Evolutionary conservation across 1,140 invertebrate species (phyloP), one percentile per base, ranked within the genome.

Genomic region (Hycleus cichorii): DNA sequence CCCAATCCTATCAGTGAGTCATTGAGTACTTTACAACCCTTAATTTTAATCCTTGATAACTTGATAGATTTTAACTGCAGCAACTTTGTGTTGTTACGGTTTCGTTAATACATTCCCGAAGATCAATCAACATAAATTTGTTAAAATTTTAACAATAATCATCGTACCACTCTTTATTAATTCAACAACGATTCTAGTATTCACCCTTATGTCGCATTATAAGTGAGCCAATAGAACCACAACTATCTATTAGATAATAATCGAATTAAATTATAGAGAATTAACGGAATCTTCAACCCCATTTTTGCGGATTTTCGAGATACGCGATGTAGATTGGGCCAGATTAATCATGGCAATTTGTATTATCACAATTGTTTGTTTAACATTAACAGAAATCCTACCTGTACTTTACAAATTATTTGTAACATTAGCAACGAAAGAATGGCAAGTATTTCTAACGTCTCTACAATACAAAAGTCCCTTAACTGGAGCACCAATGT

Each of bases 381-480:
- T 84, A 2, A 78, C 82, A 0, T 73, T 84, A 53, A 77, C 83
- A 4, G 83, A 85, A 68, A 72, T 85, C 4, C 80, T 82, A 57
- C 83, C 83, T 0, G 70, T 79, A 59, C 72, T 83, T 0, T 84
- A 83, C 60, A 72, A 72, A 3, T 72, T 82, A 25, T 76, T 85
- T 26, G 81, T 83, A 27, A 69, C 74, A 0, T 68, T 85, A 58
- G 81, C 81, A 2, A 81, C 79, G 11, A 79, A 81, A 1, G 83
- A 85, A 64, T 85, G 82, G 82, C 78, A 80, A 57, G 78, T 85
- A 3, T 70, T 86, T 18, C 80, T 82, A 7, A 76, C 81, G 46
- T 81, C 81, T 32, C 78, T 86, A 65, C 79, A 81, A 12, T 84
- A 83, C 63, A 80, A 83, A 64, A 84, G 80, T 64, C 71, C 77